Conservation (phyloP, 1,140 invertebrate genomes). For the Magallana ariakensis region DNA sequence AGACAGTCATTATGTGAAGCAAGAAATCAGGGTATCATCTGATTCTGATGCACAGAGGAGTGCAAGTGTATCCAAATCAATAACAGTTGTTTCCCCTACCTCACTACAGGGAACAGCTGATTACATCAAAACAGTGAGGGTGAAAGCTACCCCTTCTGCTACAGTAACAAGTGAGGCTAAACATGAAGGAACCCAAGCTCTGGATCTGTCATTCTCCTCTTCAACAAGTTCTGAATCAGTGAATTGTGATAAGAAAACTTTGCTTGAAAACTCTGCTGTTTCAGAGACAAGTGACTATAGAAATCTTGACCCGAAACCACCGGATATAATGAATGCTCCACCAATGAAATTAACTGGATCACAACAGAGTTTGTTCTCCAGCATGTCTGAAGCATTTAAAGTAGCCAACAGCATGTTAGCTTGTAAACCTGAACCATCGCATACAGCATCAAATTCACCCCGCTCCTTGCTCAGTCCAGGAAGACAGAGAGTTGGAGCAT, state of each 20-base stretch:
- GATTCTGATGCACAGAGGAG: background rate
- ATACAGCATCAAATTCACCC: conserved; percentile 14
- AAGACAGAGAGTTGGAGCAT: background rate
- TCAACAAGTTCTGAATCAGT: background rate
- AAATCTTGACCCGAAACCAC: conserved; percentile 14
- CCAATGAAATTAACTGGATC: conserved; percentile 52
- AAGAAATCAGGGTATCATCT: background rate
- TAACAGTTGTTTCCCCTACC: background rate
- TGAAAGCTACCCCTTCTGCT: background rate
- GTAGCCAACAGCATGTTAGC: conserved; percentile 53
- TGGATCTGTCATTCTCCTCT: conserved; percentile 24
- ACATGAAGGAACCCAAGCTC: conserved; percentile 13
- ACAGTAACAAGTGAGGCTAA: background rate
- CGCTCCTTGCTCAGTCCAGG: conserved; percentile 37
- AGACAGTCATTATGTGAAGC: background rate
- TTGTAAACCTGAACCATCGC: conserved; percentile 45
- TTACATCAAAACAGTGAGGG: conserved; percentile 14
- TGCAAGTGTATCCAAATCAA: background rate
- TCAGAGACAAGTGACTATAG: conserved; percentile 12
- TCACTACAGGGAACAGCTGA: conserved; percentile 14
- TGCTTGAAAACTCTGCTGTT: background rate
- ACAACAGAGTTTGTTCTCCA: conserved; percentile 54
- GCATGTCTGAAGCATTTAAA: conserved; percentile 55
- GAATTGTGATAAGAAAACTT: background rate
- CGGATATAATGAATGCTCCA: background rate